Evolutionary conservation across 2,113 vertebrate genomes (phyloP).

Genomic region (Rhagologus leucostigma): DNA sequence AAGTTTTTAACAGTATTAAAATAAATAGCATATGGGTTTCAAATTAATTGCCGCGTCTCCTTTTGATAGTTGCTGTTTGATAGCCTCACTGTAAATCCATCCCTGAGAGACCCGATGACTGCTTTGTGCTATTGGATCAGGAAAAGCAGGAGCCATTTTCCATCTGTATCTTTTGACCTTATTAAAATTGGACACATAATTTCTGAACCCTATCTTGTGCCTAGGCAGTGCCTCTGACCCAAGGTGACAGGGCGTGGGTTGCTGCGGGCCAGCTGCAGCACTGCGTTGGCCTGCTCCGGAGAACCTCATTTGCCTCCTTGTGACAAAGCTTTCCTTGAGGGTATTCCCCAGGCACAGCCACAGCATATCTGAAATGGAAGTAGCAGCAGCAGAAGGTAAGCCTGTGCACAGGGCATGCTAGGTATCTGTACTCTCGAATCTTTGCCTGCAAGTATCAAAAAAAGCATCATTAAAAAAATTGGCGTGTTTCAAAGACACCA

Average conservation of each 20-base stretch:
- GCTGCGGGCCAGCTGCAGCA: neutral
- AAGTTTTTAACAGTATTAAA: neutral
- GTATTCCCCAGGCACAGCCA: neutral
- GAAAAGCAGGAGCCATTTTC: neutral
- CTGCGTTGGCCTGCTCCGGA: neutral
- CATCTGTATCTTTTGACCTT: neutral
- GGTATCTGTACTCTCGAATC: neutral
- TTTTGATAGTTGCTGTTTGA: neutral
- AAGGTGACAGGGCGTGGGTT: neutral
- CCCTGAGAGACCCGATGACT: neutral
- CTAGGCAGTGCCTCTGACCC: neutral
- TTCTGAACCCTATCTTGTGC: neutral
- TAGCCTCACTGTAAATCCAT: neutral
- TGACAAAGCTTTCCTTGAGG: neutral
- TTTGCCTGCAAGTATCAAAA: neutral
- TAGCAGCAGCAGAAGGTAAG: constrained; percentile 24
- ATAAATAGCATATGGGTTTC: neutral
- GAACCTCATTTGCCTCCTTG: constrained; percentile 20
- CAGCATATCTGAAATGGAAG: constrained; percentile 28
- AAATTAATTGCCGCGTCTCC: neutral
- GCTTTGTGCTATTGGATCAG: neutral
- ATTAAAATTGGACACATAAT: fast-evolving
- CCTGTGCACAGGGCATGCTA: neutral
- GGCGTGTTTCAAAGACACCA: neutral
- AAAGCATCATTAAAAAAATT: neutral